Percentiles rank a stretch among this genome's conserved stretches.
Evolutionary conservation across 2,113 vertebrate genomes (phyloP).

Genomic region (Prionailurus viverrinus): DNA sequence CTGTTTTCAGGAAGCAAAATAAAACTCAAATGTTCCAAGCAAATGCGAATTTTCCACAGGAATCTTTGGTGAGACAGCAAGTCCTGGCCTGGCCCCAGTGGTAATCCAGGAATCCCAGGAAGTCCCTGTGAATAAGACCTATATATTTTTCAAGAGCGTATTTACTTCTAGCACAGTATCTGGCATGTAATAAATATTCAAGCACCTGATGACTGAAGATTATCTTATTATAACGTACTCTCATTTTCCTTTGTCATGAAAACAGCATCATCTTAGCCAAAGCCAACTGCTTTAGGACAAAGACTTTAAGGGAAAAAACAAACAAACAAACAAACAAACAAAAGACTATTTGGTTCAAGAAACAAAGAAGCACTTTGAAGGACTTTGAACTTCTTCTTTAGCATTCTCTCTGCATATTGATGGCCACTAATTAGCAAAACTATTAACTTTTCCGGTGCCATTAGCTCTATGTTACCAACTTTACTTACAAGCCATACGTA

Average conservation of each 20-base stretch:
- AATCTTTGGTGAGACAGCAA: not conserved
- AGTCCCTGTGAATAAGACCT: not conserved
- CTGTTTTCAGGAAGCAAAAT: not conserved
- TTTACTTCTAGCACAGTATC: not conserved
- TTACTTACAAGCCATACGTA: not conserved
- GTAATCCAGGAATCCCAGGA: not conserved
- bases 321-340: not conserved
- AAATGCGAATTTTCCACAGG: not conserved
- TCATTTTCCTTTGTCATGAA: not conserved
- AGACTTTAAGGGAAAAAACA: not conserved
- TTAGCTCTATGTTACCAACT: slow-evolving; percentile 16
- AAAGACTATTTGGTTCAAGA: not conserved
- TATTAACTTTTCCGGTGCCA: not conserved
- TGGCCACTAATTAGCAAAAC: not conserved
- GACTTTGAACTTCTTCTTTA: not conserved
- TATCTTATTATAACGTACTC: not conserved
- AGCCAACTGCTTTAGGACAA: slow-evolving; percentile 28
- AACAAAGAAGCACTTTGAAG: not conserved
- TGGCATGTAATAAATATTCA: not conserved
- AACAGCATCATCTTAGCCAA: slow-evolving; percentile 18
- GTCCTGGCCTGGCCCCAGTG: not conserved
- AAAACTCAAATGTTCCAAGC: not conserved
- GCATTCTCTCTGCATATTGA: not conserved
- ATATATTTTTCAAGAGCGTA: not conserved
- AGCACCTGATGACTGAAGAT: not conserved